Percentiles rank a stretch among this genome's conserved stretches.
These are phyloP conservation scores for Timandra comae DNA, from an alignment of 2,888 invertebrate genomes.

Conservation along the genomic window DNA sequence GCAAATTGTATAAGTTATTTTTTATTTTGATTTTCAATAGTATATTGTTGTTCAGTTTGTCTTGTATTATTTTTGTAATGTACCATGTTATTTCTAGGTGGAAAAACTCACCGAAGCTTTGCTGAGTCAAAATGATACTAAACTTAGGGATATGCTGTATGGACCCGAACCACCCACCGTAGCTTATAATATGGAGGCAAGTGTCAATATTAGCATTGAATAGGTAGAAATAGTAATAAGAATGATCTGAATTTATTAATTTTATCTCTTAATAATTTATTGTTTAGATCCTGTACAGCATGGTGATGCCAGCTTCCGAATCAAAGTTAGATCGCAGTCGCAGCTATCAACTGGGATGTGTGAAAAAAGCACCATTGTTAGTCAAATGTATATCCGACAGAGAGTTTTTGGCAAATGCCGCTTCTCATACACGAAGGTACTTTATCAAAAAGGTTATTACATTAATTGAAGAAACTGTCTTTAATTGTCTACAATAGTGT, in stretches of 20 bases:
- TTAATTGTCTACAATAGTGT: background rate
- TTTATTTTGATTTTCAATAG: background rate
- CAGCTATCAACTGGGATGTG: conserved; percentile 77
- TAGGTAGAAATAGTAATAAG: too few relatives aligned
- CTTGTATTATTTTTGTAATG: conserved; percentile 1
- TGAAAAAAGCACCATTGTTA: conserved; percentile 73
- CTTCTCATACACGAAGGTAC: conserved; percentile 67
- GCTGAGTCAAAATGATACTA: conserved; percentile 57
- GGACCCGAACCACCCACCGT: conserved; percentile 69
- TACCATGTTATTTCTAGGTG: conserved; percentile 30
- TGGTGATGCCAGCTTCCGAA: conserved; percentile 93
- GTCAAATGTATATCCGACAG: conserved; percentile 66
- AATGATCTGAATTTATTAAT: too few relatives aligned
- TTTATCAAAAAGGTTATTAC: background rate
- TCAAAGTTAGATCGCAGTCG: conserved; percentile 82
- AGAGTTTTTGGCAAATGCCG: conserved; percentile 67
- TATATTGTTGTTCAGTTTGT: too few relatives aligned
- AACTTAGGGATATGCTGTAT: conserved; percentile 63
- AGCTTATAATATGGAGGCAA: conserved; percentile 67
- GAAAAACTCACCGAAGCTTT: conserved; percentile 67
- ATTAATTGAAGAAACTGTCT: background rate
- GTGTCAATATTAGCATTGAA: too few relatives aligned
- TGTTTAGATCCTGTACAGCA: conserved; percentile 85
- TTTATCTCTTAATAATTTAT: conserved; percentile 1
- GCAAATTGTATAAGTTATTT: too few relatives aligned